These are phyloP conservation scores for Aphelinus certus DNA, from an alignment of 1,140 invertebrate genomes.

Conservation along the genomic window DNA sequence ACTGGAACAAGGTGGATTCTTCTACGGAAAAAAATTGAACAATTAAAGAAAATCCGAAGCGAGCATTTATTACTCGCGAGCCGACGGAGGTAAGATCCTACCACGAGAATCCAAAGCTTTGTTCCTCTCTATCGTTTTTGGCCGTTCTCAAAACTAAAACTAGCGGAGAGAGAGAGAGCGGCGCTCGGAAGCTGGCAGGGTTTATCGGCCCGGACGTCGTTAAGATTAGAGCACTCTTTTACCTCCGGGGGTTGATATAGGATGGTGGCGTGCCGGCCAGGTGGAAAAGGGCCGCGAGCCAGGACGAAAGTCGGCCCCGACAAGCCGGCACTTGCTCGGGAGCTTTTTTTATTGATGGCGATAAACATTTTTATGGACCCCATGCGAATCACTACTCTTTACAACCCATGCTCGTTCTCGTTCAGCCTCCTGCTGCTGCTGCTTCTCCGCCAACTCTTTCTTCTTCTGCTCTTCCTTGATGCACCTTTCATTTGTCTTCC, in stretches of 20 bases:
- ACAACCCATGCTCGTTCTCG: slow-evolving; percentile 44
- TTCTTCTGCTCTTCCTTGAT: neutral
- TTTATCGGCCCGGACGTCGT: slow-evolving; percentile 53
- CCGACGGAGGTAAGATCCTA: neutral
- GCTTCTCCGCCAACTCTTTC: slow-evolving; percentile 13
- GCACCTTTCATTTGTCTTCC: slow-evolving; percentile 16
- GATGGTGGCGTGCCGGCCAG: slow-evolving; percentile 6
- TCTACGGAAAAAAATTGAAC: neutral
- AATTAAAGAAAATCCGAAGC: slow-evolving; percentile 14
- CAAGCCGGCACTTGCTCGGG: slow-evolving; percentile 44
- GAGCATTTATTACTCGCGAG: slow-evolving; percentile 1
- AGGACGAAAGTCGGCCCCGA: too few species aligned
- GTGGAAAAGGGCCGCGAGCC: neutral
- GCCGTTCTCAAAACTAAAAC: slow-evolving; percentile 27
- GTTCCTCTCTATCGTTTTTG: neutral
- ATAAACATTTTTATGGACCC: slow-evolving; percentile 64
- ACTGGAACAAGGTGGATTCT: too few species aligned
- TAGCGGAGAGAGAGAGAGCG: slow-evolving; percentile 25
- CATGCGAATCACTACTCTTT: slow-evolving; percentile 62
- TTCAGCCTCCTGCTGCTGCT: slow-evolving; percentile 29
- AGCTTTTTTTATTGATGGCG: slow-evolving; percentile 59
- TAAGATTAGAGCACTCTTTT: slow-evolving; percentile 55
- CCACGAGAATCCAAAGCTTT: neutral
- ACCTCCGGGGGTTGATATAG: slow-evolving; percentile 25
- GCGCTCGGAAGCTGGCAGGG: slow-evolving; percentile 18